Conservation (phyloP, 2,113 vertebrate genomes). For the Danionella cerebrum region DNA sequence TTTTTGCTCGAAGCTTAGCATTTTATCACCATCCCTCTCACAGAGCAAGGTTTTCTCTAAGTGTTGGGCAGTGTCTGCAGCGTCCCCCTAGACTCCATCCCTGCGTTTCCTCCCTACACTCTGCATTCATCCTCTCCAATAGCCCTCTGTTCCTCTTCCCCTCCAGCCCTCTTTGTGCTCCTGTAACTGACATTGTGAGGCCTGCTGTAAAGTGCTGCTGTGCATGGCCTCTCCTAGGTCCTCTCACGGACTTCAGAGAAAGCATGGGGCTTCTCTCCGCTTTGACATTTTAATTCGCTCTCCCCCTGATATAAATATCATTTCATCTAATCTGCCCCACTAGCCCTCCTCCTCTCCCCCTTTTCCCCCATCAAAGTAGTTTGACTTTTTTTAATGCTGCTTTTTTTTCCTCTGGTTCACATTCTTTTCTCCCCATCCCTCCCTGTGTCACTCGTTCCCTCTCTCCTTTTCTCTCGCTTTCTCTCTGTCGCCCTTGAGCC, state of each 20-base stretch:
- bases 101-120: neutral
- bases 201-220: conserved; percentile 58
- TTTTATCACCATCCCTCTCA: neutral
- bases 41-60: neutral
- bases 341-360: conserved; percentile 43
- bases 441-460: neutral
- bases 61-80: neutral
- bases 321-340: conserved; percentile 67
- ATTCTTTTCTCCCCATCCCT: conserved; percentile 20
- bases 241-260: conserved; percentile 36
- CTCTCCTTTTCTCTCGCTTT: conserved; percentile 29
- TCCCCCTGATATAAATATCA: conserved; percentile 70
- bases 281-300: conserved; percentile 39
- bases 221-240: conserved; percentile 49
- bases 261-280: conserved; percentile 9
- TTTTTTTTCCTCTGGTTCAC: conserved; percentile 33
- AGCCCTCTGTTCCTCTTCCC: conserved; percentile 28
- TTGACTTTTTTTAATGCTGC: conserved; percentile 70
- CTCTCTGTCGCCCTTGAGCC: conserved; percentile 33
- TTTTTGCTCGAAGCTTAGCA: neutral
- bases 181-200: conserved; percentile 55
- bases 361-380: conserved; percentile 71
- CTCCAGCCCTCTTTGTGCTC: conserved; percentile 48
- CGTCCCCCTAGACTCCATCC: neutral
- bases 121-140: conserved; percentile 3